phyloP scores from a whole-genome alignment of 2,888 invertebrate species.

The Cephus rjabovi region DNA sequence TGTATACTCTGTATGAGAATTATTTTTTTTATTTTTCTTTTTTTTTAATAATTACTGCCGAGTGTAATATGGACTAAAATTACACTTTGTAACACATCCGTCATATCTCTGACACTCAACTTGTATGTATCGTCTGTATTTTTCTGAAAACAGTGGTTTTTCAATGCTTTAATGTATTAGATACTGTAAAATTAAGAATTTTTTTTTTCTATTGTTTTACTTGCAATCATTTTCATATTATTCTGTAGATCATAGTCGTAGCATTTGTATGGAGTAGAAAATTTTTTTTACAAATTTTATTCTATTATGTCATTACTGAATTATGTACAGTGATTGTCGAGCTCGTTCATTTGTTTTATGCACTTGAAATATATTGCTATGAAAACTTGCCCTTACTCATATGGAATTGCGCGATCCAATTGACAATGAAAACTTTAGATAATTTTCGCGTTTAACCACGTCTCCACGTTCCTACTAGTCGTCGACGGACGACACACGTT shows the following conservation, averaged over 20 bases:
- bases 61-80: not conserved
- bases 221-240: not conserved
- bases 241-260: not conserved
- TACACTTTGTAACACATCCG: not conserved
- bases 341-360: not conserved
- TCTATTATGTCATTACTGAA: no score
- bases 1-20: conserved; percentile 11
- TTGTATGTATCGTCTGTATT: not conserved
- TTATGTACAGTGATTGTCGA: no score
- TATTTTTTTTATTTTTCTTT: not conserved
- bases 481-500: not conserved
- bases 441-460: not conserved
- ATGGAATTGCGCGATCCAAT: not conserved
- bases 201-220: not conserved
- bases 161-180: not conserved
- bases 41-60: not conserved
- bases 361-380: not conserved
- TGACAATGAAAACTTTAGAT: not conserved
- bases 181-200: not conserved
- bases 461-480: not conserved
- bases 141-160: not conserved
- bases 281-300: not conserved
- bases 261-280: no score
- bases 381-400: not conserved
- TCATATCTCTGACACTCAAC: not conserved